Evolutionary conservation across 2,113 vertebrate species (phyloP), one percentile per base, ranked within the genome.

Genomic region (Pteropus alecto): DNA sequence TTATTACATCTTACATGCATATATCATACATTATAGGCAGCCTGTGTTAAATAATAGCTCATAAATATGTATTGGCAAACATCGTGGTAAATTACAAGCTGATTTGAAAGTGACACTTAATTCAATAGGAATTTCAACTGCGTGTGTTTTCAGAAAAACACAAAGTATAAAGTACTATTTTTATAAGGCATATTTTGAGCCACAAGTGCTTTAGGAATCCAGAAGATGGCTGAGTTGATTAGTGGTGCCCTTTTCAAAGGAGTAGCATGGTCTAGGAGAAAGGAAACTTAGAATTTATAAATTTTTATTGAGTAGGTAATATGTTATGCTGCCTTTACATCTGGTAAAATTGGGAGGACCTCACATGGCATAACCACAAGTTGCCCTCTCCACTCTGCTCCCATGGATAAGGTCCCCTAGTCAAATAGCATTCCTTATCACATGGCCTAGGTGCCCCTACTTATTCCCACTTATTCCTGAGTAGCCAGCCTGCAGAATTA

Each of bases 391-490:
- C 5, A 54, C 33, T 82, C 51, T 68, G 19, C 13, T 81, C n/a
- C 28, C 15, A 9, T 28, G 28, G 22, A 26, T 63, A 84, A 84
- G 19, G 4, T 41, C 12, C 3, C 2, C 10, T 11, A 22, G 85
- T 0, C 3, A 14, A 19, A 38, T 28, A 35, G 26, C 11, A 9
- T 1, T 19, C 28, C 30, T 56, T 26, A 48, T 19, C 6, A 70
- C 9, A n/a, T 19, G n/a, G 3, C 12, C 24, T 1, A 10, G 5
- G 10, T 13, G 21, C 0, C 67, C 15, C 51, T 16, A 51, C 51
- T 51, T 16, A 15, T 28, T 86, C 61, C 74, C 28, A 5, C 38
- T 63, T n/a, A 16, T 19, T 65, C 15, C 10, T 76, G 26, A 83
- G 33, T 5, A 67, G 24, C 13, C 30, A 30, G n/a, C 33, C 43